Evolutionary conservation across 2,113 vertebrate species (phyloP), one percentile per base, ranked within the genome.

Genomic region (Coreoperca whiteheadi): DNA sequence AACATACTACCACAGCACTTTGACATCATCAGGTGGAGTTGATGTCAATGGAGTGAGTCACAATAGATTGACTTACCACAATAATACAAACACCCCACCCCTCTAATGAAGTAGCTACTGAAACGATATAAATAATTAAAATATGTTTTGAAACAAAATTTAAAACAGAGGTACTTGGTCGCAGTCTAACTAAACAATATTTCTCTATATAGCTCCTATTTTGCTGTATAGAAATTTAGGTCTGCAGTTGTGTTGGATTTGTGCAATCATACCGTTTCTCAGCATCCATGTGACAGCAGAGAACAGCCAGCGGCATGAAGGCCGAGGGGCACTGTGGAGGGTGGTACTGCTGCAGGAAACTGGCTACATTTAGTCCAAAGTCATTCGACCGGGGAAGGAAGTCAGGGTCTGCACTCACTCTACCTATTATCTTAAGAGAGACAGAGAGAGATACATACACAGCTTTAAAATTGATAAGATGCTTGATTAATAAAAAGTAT

Each of bases 371-470:
- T 80, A 99, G 94, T 46, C 98, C 98, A 1, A 98, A 99, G 89
- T 99, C 97, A 6, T 96, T 96, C 37, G 96, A 96, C 43, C 98
- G 96, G 0, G 98, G 97, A 74, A 99, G 95, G 94, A 96, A 97
- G 92, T 99, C 98, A 0, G 98, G 98, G 94, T 99, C 98, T 0
- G 98, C 98, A 0, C 95, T 98, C 77, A 99, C 98, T 81, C 97
- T 95, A 48, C 98, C 98, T 0, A 99, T 99, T 89, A 99, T 97
- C 98, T 99, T 82, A 21, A 28, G 41, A 79, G 7, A 86, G 56
- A 60, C 6, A 77, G 15, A 79, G 8, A 63, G 23, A 61, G n/a
- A 73, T 16, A 15, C 39, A 30, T 61, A 18, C 10, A 43, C 18
- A 43, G 43, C 10, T 65, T 64, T 51, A 43, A 64, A 71, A 48